phyloP scores from a whole-genome alignment of 2,888 invertebrate genomes.

The Autographa pulchrina region DNA sequence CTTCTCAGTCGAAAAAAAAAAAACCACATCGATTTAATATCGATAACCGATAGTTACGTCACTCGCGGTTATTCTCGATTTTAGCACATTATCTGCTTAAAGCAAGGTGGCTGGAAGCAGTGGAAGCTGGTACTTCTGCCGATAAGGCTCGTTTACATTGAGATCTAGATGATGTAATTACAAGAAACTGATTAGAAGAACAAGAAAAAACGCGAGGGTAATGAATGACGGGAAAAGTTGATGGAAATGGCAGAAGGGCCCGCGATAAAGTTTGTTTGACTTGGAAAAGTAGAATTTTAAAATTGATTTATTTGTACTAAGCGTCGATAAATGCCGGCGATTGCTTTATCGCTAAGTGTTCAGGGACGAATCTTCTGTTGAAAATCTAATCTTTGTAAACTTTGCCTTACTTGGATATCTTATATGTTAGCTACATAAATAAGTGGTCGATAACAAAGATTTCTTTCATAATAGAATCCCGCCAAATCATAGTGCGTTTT shows the following conservation, averaged over 20 bases:
- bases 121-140: slow-evolving; percentile 14
- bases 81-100: slow-evolving; percentile 69
- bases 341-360: too few relatives aligned
- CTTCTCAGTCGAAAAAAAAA: slow-evolving; percentile 2
- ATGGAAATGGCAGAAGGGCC: neutral
- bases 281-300: neutral
- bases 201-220: slow-evolving; percentile 13
- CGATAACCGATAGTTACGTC: slow-evolving; percentile 38
- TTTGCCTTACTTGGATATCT: too few relatives aligned
- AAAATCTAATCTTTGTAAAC: too few relatives aligned
- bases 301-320: neutral
- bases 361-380: too few relatives aligned
- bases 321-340: too few relatives aligned
- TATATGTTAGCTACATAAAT: too few relatives aligned
- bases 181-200: slow-evolving; percentile 26
- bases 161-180: slow-evolving; percentile 34
- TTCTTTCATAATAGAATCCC: too few relatives aligned
- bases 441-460: too few relatives aligned
- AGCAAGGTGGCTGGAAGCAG: slow-evolving; percentile 26
- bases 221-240: neutral
- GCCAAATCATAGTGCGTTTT: too few relatives aligned
- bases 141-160: slow-evolving; percentile 31
- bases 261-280: neutral
- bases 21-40: neutral
- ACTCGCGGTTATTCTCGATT: slow-evolving; percentile 66